Base-by-base conservation (phyloP, 2,797 vertebrate genomes). In the Bradypus variegatus region DNA sequence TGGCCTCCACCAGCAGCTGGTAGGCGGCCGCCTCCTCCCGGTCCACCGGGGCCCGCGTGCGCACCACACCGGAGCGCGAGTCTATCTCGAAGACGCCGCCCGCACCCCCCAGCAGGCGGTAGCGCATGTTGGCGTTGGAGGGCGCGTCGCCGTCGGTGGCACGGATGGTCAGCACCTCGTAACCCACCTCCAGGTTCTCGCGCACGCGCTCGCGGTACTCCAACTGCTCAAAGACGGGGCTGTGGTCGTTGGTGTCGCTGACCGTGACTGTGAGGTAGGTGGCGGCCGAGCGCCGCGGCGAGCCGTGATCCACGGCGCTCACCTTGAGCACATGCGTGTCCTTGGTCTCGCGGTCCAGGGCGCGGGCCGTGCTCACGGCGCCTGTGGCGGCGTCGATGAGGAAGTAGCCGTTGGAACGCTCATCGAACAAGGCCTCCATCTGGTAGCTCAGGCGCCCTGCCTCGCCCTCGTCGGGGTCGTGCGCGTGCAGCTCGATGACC, bases 41-140 rank as follows among this genome's bases (percentile, higher is more conserved):
- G 96, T 99, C 99, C 11, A 99, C 98, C 0, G 95, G 96, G 9
- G 98, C 98, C 15, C 97, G 96, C 16, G 99, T 99, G 95, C 98
- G 98, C 91, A 99, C 98, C 33, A 99, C 97, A 0, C 99, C 99
- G 0, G 98, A 98, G 13, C 98, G 97, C 0, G 98, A 95, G 58
- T 99, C 99, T 0, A 99, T 99, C 95, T 99, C 98, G 84, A 99
- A 99, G 88, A 97, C 96, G 0, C 98, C 98, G 0, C 97, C 98
- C 0, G 98, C 98, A 0, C 96, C 97, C 70, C 98, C 98, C 76
- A 99, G 97, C 50, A 99, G 98, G 90, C 98, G 98, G 95, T 99
- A 99, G 27, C 99, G 98, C 98, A 99, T 98, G 92, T 99, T 98
- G 92, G 99, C 99, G 0, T 99, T 99, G 94, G 98, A 98, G 0